Evolutionary conservation across 2,113 vertebrate genomes (phyloP).

Genomic region (Paedocypris sp.): DNA sequence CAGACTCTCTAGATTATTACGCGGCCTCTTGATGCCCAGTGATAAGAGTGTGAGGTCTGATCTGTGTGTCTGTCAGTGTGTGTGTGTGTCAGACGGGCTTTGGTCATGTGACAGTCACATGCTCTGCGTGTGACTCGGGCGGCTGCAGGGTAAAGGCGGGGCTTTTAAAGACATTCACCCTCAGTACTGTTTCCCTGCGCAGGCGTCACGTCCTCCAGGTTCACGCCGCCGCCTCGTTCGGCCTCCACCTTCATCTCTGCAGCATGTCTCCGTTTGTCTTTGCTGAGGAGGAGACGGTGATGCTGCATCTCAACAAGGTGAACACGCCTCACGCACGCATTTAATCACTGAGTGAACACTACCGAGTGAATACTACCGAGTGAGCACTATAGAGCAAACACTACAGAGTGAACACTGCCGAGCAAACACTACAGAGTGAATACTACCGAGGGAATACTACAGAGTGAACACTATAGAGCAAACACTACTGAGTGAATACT

Average conservation of each 20-base stretch:
- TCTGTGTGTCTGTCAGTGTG: too few species aligned
- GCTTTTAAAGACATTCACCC: background rate
- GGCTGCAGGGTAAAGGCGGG: background rate
- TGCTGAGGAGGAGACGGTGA: slow-evolving; percentile 75
- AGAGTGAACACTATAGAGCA: too few species aligned
- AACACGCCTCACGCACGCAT: background rate
- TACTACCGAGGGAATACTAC: too few species aligned
- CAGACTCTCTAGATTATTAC: too few species aligned
- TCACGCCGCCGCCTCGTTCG: slow-evolving; percentile 51
- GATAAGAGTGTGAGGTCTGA: too few species aligned
- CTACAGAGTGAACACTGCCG: too few species aligned
- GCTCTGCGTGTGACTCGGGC: background rate
- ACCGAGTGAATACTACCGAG: too few species aligned
- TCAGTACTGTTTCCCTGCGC: background rate
- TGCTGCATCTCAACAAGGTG: slow-evolving; percentile 73
- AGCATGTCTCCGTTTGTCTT: slow-evolving; percentile 70
- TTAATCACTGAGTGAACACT: background rate
- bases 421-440: too few species aligned
- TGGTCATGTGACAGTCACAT: background rate
- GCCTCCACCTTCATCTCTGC: slow-evolving; percentile 71
- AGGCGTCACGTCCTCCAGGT: slow-evolving; percentile 76
- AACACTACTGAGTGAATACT: too few species aligned
- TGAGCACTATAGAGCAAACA: too few species aligned
- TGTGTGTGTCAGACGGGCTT: background rate
- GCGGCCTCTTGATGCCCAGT: too few species aligned